Conservation (phyloP, 2,888 invertebrate species). For the Luffia ferchaultella region DNA sequence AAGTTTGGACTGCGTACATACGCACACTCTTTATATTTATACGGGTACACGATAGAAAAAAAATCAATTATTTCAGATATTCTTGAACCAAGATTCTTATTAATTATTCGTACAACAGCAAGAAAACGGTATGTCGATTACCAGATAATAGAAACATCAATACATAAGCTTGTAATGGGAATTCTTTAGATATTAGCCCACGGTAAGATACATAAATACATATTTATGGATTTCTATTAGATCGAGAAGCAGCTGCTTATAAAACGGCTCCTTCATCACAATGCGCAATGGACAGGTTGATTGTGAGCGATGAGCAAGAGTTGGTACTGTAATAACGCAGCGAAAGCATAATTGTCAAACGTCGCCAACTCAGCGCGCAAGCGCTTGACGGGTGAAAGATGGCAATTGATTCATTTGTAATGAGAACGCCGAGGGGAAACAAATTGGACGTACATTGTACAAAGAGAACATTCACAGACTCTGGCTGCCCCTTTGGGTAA, state of each 20-base stretch:
- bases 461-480: too few relatives aligned
- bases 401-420: conserved; percentile 30
- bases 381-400: conserved; percentile 19
- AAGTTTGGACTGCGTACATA: too few relatives aligned
- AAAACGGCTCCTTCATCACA: conserved; percentile 21
- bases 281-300: conserved; percentile 28
- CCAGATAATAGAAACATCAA: too few relatives aligned
- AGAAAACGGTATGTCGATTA: too few relatives aligned
- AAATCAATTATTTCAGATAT: too few relatives aligned
- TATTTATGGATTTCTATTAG: conserved; percentile 19
- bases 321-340: conserved; percentile 16
- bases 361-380: conserved; percentile 19
- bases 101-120: too few relatives aligned
- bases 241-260: neutral
- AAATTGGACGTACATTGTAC: too few relatives aligned
- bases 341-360: conserved; percentile 27
- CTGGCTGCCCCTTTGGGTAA: neutral
- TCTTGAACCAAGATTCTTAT: too few relatives aligned
- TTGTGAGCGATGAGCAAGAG: conserved; percentile 17
- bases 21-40: too few relatives aligned
- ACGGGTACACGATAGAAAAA: too few relatives aligned
- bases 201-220: conserved; percentile 12
- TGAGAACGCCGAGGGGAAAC: conserved; percentile 10
- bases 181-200: conserved; percentile 1
- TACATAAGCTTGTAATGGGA: too few relatives aligned